These are phyloP conservation scores for Sebastes iracundus DNA, from an alignment of 2,797 vertebrate species.

Conservation along the genomic window DNA sequence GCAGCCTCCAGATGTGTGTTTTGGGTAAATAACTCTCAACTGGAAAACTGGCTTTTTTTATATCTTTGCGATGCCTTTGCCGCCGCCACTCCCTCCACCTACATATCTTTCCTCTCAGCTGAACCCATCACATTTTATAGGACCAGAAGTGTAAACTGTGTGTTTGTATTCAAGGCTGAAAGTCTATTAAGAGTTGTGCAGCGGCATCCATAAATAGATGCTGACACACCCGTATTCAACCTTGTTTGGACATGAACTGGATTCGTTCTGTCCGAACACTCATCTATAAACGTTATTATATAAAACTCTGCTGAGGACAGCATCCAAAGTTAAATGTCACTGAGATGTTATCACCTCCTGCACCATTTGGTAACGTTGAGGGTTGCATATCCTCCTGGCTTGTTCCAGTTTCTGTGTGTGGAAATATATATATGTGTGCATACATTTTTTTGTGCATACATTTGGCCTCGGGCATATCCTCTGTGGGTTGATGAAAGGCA, in stretches of 20 bases:
- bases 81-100: neutral
- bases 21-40: neutral
- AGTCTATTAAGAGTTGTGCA: neutral
- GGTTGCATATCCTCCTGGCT: neutral
- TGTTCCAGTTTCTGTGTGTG: neutral
- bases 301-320: neutral
- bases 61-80: neutral
- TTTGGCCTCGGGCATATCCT: neutral
- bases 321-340: neutral
- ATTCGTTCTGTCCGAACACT: neutral
- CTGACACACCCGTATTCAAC: slow-evolving; percentile 2
- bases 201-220: neutral
- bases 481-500: slow-evolving; percentile 36
- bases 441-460: neutral
- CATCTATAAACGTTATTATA: neutral
- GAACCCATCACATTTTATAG: neutral
- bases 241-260: slow-evolving; percentile 7
- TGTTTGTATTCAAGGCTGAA: neutral
- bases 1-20: neutral
- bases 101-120: neutral
- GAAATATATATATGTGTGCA: neutral
- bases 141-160: neutral
- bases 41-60: neutral
- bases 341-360: neutral
- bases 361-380: neutral